phyloP scores from a whole-genome alignment of 2,888 invertebrate species.

The Drosophila melanosoma region DNA sequence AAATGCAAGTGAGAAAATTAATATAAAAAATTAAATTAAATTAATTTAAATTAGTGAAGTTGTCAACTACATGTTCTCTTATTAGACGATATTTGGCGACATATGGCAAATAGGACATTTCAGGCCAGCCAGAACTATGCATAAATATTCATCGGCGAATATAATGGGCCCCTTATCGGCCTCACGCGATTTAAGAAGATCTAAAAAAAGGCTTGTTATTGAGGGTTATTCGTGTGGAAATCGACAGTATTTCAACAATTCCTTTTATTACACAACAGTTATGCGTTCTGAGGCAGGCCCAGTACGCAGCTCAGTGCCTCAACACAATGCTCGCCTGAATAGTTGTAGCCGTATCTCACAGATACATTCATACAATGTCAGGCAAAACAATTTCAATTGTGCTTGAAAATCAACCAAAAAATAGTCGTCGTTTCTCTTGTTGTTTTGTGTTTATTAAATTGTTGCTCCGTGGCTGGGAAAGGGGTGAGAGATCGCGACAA shows the following conservation, averaged over 20 bases:
- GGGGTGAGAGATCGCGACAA: conserved; percentile 56
- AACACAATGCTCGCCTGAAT: conserved; percentile 46
- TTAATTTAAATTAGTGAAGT: no score
- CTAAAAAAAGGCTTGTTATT: conserved; percentile 38
- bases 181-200: conserved; percentile 43
- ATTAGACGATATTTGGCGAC: not conserved
- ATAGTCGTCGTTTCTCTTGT: conserved; percentile 33
- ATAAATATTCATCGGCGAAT: conserved; percentile 37
- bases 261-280: conserved; percentile 56
- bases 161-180: conserved; percentile 34
- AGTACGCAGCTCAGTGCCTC: conserved; percentile 51
- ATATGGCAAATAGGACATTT: conserved; percentile 25
- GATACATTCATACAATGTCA: conserved; percentile 23
- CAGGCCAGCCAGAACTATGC: conserved; percentile 13
- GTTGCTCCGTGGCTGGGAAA: conserved; percentile 49
- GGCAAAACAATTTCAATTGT: conserved; percentile 67
- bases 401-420: conserved; percentile 65
- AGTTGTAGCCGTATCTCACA: conserved; percentile 24
- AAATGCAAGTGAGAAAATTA: not conserved
- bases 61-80: not conserved
- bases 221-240: conserved; percentile 67
- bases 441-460: conserved; percentile 71
- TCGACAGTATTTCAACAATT: conserved; percentile 68
- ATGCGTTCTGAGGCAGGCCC: conserved; percentile 18
- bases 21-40: not conserved